phyloP scores from a whole-genome alignment of 2,888 invertebrate species.

The Eristalinus aeneus region DNA sequence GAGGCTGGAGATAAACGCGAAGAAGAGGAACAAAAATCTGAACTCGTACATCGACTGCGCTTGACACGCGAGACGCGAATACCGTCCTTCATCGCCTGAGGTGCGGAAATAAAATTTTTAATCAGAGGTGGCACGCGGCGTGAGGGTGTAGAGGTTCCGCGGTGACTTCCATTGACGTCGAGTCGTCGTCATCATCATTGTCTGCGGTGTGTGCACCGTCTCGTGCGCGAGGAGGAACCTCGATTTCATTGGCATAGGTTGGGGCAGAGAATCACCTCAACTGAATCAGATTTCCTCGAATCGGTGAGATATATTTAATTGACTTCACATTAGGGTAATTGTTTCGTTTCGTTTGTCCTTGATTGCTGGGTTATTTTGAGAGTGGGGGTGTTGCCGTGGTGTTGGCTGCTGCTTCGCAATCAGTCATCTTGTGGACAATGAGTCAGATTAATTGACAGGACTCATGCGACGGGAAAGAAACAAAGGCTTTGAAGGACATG shows the following conservation, averaged over 20 bases:
- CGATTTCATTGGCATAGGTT: conserved; percentile 67
- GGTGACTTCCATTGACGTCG: neutral
- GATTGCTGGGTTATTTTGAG: neutral
- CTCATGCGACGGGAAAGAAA: neutral
- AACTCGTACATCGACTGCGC: conserved; percentile 50
- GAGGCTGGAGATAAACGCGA: neutral
- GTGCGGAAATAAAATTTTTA: conserved; percentile 65
- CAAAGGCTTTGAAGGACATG: neutral
- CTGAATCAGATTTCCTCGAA: conserved; percentile 43
- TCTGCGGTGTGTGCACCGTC: conserved; percentile 26
- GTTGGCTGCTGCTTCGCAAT: neutral
- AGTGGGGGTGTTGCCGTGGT: no score
- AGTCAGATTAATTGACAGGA: neutral
- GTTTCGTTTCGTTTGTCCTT: conserved; percentile 11
- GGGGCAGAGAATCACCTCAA: conserved; percentile 3
- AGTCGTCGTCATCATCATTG: conserved; percentile 1
- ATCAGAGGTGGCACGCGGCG: conserved; percentile 10
- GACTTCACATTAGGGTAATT: conserved; percentile 55
- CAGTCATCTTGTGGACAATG: neutral
- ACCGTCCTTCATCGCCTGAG: conserved; percentile 58
- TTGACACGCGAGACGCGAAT: conserved; percentile 67
- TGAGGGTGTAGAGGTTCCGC: conserved; percentile 2
- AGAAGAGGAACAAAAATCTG: conserved; percentile 16
- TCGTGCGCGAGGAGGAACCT: conserved; percentile 48
- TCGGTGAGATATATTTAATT: conserved; percentile 61